These are phyloP conservation scores for Petrocephalus sullivani DNA, from an alignment of 2,797 vertebrate genomes.

Conservation along the genomic window DNA sequence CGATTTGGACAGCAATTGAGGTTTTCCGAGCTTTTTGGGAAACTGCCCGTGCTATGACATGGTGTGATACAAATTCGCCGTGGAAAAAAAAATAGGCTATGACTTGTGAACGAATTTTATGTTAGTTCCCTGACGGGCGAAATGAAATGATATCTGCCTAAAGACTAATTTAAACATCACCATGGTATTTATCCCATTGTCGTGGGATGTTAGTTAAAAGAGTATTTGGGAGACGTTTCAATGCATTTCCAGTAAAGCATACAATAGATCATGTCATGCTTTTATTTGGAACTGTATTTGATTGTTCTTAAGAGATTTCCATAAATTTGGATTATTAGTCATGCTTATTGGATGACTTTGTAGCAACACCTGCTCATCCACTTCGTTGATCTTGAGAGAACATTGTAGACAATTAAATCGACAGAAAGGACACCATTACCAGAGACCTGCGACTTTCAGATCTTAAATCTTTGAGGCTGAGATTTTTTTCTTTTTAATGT, in stretches of 20 bases:
- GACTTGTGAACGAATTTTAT: not conserved
- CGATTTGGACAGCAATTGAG: conserved; percentile 2
- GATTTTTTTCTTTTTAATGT: not conserved
- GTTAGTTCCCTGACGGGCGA: not conserved
- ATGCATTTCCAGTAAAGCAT: not conserved
- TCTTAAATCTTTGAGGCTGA: not conserved
- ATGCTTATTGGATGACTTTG: not conserved
- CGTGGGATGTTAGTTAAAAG: not conserved
- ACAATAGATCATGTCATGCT: not conserved
- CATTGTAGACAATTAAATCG: too few species aligned
- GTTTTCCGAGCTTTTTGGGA: conserved; percentile 8
- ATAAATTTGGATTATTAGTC: not conserved
- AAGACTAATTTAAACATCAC: not conserved
- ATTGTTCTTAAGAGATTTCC: not conserved
- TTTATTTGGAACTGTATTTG: not conserved
- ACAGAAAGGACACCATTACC: not conserved
- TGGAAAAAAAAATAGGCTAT: not conserved
- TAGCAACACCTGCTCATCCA: not conserved
- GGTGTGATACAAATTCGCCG: not conserved
- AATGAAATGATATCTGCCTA: not conserved
- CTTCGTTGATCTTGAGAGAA: not conserved
- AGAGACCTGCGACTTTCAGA: not conserved
- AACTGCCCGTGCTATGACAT: not conserved
- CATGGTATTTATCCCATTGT: not conserved
- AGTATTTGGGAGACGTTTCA: not conserved